Evolutionary conservation across 1,140 invertebrate genomes (phyloP), one percentile per base, ranked within the genome.

Genomic region (Latrodectus geometricus): DNA sequence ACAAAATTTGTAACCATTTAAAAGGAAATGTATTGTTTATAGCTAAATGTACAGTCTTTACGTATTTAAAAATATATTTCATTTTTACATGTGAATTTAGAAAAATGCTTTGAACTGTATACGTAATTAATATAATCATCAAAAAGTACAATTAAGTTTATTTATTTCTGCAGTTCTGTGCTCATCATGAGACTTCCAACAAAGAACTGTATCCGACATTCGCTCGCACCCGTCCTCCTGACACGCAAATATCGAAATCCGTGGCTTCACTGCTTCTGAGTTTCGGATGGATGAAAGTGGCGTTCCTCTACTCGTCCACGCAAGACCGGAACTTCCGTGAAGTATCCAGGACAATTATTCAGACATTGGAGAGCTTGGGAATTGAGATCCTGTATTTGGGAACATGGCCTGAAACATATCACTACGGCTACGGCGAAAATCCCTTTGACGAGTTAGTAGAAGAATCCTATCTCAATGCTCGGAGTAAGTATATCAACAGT

Each of bases 181-280:
- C 95, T 5, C 94, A 96, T 91, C 94, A 94, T 73, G 95, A 96
- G 89, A 95, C 95, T 35, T 97, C 96, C 8, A 95, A 97, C 91
- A 98, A 98, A 90, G 91, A 91, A 14, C 93, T 95, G 88, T 99
- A 97, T 91, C 94, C 97, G 15, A 99, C 97, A 5, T 99, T 99
- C 91, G 96, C 96, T 0, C 92, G 98, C 77, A 99, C 97, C 0
- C 93, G 96, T 72, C 97, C 97, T 0, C 97, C 97, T 0, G 96
- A 97, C 89, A 96, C 95, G 20, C 96, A 97, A 90, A 97, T 98
- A 69, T 97, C 96, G 11, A 96, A 96, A 90, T 96, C 96, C 0
- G 95, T 97, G 0, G 94, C 95, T 17, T 94, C 96, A 1, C 93
- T 97, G 9, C 91, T 97, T 21, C 91, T 94, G 61, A 93, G 94